These are phyloP conservation scores for Orestias chungarensis DNA, from an alignment of 2,797 vertebrate species.

Conservation along the genomic window DNA sequence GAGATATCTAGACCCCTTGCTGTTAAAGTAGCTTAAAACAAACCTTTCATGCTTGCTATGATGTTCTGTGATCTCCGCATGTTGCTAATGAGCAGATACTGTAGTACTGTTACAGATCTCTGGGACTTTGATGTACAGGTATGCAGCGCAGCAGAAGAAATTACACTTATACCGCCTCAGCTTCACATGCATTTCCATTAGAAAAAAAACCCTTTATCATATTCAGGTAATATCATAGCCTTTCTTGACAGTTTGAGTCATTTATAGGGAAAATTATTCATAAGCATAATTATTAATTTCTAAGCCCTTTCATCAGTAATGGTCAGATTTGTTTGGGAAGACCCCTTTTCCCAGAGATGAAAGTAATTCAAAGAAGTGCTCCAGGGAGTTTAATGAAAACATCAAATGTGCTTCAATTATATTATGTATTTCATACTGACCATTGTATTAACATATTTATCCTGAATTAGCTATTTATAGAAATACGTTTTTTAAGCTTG, in stretches of 20 bases:
- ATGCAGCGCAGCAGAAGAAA: constrained; percentile 31
- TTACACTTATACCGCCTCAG: constrained; percentile 32
- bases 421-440: constrained; percentile 55
- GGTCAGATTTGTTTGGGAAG: constrained; percentile 56
- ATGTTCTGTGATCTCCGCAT: constrained; percentile 60
- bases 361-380: constrained; percentile 53
- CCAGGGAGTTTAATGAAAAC: constrained; percentile 61
- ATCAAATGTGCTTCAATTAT: constrained; percentile 70
- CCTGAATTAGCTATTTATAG: constrained; percentile 46
- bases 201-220: constrained; percentile 29
- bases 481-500: constrained; percentile 35
- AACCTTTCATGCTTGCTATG: constrained; percentile 59
- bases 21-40: constrained; percentile 64
- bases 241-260: constrained; percentile 23
- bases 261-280: too few relatives aligned
- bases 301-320: constrained; percentile 48
- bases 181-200: constrained; percentile 12
- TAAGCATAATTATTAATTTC: too few relatives aligned
- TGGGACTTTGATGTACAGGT: constrained; percentile 63
- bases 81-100: constrained; percentile 67
- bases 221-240: constrained; percentile 22
- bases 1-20: constrained; percentile 49
- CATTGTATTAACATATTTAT: constrained; percentile 67
- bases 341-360: constrained; percentile 61
- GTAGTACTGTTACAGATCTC: constrained; percentile 59